These are phyloP conservation scores for Xiphophorus birchmanni DNA, from an alignment of 2,797 vertebrate genomes.

Conservation along the genomic window DNA sequence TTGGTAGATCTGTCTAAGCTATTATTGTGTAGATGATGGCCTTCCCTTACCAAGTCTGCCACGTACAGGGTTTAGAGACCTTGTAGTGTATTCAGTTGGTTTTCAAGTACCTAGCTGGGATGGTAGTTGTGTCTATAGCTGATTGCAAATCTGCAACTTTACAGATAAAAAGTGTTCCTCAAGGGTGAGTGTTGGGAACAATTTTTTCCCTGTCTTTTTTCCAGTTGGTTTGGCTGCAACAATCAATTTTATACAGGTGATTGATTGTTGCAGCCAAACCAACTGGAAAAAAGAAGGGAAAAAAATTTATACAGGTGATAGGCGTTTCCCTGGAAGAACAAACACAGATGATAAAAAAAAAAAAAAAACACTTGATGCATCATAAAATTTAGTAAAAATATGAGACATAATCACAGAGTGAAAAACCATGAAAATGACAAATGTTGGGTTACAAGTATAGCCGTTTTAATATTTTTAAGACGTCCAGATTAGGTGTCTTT, in stretches of 20 bases:
- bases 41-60: neutral
- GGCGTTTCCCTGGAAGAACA: neutral
- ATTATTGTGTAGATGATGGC: neutral
- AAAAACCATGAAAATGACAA: too few species aligned
- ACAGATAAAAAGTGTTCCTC: neutral
- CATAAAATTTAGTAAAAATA: too few species aligned
- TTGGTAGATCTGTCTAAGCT: neutral
- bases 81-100: neutral
- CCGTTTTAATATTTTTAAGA: too few species aligned
- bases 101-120: neutral
- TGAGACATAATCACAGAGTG: too few species aligned
- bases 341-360: neutral
- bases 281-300: too few species aligned
- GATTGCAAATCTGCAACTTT: neutral
- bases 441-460: too few species aligned
- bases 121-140: neutral
- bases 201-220: too few species aligned
- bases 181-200: neutral
- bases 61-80: neutral
- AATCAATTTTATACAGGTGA: neutral
- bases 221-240: neutral
- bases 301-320: neutral
- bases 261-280: neutral
- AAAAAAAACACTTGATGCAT: too few species aligned
- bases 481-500: too few species aligned